Percentiles rank a stretch among this genome's conserved stretches.
These are phyloP conservation scores for Bombylius major DNA, from an alignment of 2,888 invertebrate species.

Conservation along the genomic window DNA sequence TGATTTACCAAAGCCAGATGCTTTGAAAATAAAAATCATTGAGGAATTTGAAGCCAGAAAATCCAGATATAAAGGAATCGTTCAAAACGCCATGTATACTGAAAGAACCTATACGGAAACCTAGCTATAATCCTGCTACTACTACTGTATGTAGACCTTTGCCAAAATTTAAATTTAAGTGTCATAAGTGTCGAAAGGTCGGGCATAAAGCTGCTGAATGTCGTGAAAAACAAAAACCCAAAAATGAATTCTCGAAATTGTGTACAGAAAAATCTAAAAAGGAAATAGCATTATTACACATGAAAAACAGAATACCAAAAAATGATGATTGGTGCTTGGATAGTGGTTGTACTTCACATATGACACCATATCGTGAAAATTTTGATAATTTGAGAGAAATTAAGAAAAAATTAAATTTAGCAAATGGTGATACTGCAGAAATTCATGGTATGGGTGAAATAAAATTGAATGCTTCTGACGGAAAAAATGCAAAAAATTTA, in stretches of 20 bases:
- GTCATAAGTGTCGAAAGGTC: not conserved
- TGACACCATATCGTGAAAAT: not conserved
- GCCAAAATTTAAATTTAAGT: not conserved
- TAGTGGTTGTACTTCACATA: not conserved
- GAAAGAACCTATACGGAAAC: too few species aligned
- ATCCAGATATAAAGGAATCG: not conserved
- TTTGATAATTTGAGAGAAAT: too few species aligned
- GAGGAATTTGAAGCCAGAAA: not conserved
- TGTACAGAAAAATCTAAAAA: not conserved
- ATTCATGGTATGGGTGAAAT: too few species aligned
- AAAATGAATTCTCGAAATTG: too few species aligned
- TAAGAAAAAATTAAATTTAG: too few species aligned
- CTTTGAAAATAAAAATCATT: not conserved
- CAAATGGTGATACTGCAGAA: too few species aligned
- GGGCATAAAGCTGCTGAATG: not conserved
- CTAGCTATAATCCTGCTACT: too few species aligned
- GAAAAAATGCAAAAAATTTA: too few species aligned
- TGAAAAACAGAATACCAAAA: too few species aligned
- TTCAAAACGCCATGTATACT: too few species aligned
- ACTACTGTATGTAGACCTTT: too few species aligned
- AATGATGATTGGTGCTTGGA: not conserved
- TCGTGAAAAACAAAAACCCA: not conserved
- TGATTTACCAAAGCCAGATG: not conserved
- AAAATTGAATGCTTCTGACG: too few species aligned
- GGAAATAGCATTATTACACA: not conserved